Conservation (phyloP, 2,888 invertebrate genomes). For the Slavum lentiscoides region DNA sequence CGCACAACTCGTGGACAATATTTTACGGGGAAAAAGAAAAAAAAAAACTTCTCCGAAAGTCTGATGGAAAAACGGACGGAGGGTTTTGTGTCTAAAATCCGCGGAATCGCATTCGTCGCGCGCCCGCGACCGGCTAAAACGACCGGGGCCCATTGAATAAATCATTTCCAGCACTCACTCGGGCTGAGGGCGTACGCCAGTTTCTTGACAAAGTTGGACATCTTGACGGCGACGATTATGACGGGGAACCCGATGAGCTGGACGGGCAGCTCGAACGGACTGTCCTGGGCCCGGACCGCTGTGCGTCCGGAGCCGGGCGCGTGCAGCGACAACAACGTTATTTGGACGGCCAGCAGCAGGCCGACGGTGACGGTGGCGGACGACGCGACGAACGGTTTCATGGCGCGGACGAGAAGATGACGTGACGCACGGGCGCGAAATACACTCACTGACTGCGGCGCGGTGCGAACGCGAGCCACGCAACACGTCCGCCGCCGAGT, state of each 20-base stretch:
- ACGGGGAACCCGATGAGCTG: constrained; percentile 83
- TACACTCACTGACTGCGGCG: not conserved
- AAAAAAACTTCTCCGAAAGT: too few relatives aligned
- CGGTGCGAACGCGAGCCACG: not conserved
- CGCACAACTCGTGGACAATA: too few relatives aligned
- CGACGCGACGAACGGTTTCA: constrained; percentile 40
- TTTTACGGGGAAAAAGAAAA: too few relatives aligned
- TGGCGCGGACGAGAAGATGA: constrained; percentile 47
- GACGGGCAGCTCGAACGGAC: constrained; percentile 74
- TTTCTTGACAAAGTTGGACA: constrained; percentile 82
- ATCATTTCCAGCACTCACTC: constrained; percentile 71
- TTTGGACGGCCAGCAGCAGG: constrained; percentile 39
- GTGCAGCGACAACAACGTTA: constrained; percentile 7
- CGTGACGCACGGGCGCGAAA: not conserved
- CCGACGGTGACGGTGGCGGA: constrained; percentile 33
- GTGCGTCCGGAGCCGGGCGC: not conserved
- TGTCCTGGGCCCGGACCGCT: constrained; percentile 53
- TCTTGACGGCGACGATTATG: constrained; percentile 75
- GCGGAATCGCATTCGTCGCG: too few relatives aligned
- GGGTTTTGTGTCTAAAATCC: too few relatives aligned
- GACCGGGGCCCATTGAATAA: too few relatives aligned
- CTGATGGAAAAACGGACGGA: too few relatives aligned
- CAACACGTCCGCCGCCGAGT: constrained; percentile 1
- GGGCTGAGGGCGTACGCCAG: constrained; percentile 80
- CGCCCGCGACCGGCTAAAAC: too few relatives aligned